A percentile compares a stretch with the other conserved stretches of the same genome.
phyloP scores from a whole-genome alignment of 2,888 invertebrate genomes.

The Diaphora mendica region DNA sequence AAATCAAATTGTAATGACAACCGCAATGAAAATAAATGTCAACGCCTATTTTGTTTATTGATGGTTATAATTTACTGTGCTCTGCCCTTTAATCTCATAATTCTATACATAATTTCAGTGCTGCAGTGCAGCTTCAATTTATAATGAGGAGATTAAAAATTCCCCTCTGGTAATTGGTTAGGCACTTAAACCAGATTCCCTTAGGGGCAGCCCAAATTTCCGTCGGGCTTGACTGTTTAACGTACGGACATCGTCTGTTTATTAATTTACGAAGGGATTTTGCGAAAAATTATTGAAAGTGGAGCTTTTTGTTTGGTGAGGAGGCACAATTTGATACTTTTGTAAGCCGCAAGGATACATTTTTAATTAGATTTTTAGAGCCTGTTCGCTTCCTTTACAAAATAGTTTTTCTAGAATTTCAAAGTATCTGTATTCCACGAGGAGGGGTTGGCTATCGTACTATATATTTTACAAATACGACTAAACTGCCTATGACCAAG shows the following conservation, averaged over 20 bases:
- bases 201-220: slow-evolving; percentile 51
- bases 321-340: background rate
- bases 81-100: slow-evolving; percentile 64
- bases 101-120: slow-evolving; percentile 68
- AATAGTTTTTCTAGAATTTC: background rate
- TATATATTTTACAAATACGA: no score
- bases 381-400: background rate
- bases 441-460: no score
- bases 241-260: slow-evolving; percentile 6
- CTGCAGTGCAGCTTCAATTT: slow-evolving; percentile 70
- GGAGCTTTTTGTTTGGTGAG: background rate
- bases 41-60: slow-evolving; percentile 44
- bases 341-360: background rate
- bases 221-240: slow-evolving; percentile 37
- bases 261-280: slow-evolving; percentile 17
- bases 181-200: slow-evolving; percentile 69
- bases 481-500: no score
- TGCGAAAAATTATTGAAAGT: slow-evolving; percentile 1
- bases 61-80: slow-evolving; percentile 49
- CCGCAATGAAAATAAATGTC: slow-evolving; percentile 38
- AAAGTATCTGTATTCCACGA: no score
- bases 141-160: slow-evolving; percentile 79
- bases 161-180: slow-evolving; percentile 71
- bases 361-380: background rate
- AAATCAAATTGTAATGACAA: slow-evolving; percentile 14